phyloP scores from a whole-genome alignment of 2,888 invertebrate genomes.

The Strigamia maritima region DNA sequence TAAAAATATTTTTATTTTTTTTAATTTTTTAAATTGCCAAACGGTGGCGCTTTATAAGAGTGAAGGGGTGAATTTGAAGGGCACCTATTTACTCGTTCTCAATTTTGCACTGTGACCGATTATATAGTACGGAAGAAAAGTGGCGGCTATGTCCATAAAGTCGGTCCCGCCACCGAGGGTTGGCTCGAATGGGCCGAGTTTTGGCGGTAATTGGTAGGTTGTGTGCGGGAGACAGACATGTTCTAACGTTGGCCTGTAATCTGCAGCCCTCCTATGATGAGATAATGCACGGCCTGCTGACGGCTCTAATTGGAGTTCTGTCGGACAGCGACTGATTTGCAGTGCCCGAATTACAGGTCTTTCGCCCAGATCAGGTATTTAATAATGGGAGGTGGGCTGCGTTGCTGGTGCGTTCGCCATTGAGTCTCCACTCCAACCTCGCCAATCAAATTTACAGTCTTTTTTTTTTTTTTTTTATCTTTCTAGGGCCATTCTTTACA shows the following conservation, averaged over 20 bases:
- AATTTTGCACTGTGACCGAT: conserved; percentile 1
- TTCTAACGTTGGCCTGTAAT: conserved; percentile 14
- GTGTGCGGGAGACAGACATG: conserved; percentile 20
- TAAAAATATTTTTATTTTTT: no score
- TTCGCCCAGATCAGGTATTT: conserved; percentile 36
- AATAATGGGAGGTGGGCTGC: conserved; percentile 32
- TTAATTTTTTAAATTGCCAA: neutral
- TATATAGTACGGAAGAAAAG: neutral
- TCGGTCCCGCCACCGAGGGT: conserved; percentile 17
- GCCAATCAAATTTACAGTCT: conserved; percentile 18
- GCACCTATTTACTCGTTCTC: neutral
- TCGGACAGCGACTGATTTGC: conserved; percentile 37
- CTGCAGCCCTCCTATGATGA: conserved; percentile 30
- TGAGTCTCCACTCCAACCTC: neutral
- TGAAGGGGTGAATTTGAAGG: conserved; percentile 1
- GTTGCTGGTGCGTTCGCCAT: neutral
- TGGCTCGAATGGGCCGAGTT: conserved; percentile 2
- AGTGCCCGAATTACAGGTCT: conserved; percentile 36
- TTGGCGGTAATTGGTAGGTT: conserved; percentile 14
- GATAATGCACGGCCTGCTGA: conserved; percentile 38
- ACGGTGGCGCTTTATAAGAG: neutral
- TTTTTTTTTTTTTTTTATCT: neutral
- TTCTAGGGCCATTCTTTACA: no score
- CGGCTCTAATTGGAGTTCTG: conserved; percentile 37
- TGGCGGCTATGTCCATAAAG: conserved; percentile 27